A percentile compares a stretch with the other conserved stretches of the same genome.
These are phyloP conservation scores for Zosterops japonicus DNA, from an alignment of 2,113 vertebrate species.

Conservation along the genomic window DNA sequence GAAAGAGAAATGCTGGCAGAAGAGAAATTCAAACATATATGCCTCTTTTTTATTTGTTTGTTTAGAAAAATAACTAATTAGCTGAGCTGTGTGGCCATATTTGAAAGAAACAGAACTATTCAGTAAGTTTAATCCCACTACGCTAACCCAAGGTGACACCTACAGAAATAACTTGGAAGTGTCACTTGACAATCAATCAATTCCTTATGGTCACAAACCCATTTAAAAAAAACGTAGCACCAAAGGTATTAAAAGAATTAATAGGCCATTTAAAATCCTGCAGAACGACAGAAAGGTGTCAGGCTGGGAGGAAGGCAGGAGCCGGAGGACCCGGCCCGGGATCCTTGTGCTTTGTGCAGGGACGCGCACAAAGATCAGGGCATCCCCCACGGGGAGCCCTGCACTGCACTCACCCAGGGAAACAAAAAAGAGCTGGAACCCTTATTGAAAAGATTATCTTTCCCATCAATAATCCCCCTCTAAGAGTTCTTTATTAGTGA, in stretches of 20 bases:
- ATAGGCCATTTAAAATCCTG: neutral
- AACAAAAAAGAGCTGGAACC: constrained; percentile 43
- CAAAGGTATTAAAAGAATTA: neutral
- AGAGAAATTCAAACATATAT: neutral
- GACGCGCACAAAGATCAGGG: neutral
- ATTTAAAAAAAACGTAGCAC: neutral
- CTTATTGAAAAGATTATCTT: constrained; percentile 84
- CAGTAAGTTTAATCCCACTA: neutral
- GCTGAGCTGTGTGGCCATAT: neutral
- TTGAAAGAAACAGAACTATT: neutral
- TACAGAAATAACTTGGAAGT: constrained; percentile 57
- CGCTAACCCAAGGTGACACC: constrained; percentile 31
- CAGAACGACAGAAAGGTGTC: neutral
- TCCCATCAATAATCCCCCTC: constrained; percentile 77
- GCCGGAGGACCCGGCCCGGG: neutral
- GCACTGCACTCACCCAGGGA: neutral
- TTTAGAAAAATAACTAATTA: neutral
- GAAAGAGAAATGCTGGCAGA: constrained; percentile 2
- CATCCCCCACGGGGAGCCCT: neutral
- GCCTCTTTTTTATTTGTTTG: neutral
- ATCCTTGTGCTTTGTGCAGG: neutral
- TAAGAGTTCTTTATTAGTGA: constrained; percentile 78
- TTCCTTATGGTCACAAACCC: neutral
- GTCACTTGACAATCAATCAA: constrained; percentile 26
- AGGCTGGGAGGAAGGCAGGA: neutral